Evolutionary conservation across 92 coral and sea anemone genomes (phyloP), one percentile per base, ranked within the genome.

Genomic region (Siderastrea siderea): DNA sequence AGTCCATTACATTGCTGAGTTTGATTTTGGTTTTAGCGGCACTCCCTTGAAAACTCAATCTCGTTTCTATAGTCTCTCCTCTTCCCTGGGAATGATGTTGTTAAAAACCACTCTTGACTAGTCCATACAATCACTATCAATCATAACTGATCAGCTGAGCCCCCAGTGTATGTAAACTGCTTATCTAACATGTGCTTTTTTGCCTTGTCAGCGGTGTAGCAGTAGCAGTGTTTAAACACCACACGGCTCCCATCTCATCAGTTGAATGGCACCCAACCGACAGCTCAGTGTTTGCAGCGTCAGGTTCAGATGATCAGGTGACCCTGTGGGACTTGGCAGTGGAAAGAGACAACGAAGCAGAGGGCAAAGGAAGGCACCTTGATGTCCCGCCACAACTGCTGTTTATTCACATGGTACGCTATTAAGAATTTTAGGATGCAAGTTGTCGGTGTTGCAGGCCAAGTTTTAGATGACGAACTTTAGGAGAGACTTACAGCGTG

Each of bases 241-340:
- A 95, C 75, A 92, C 99, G 55, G 98, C 95, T 3, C 96, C 99
- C 71, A 91, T 97, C 63, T 94, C 99, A 1, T 95, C 98, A 52
- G 93, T 97, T 3, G 98, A 97, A 19, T 97, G 99, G 99, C 96
- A 94, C 46, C 96, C 98, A 13, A 49, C 95, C 51, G 99, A 97
- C 90, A 89, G 94, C 69, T 97, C 98, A 11, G 99, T 95, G 75
- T 96, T 96, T 87, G 98, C 93, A 17, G 97, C 99, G 7, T 87
- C 99, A 2, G 98, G 98, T 0, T 94, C 98, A 15, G 99, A 96
- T 79, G 86, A 93, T 51, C 98, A 95, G 80, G 84, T 95, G 38
- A 95, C 99, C 2, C 66, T 96, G 77, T 95, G 99, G 99, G 99
- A 96, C 80, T 84, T 95, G 82, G 99, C 99, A 60, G 98, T 95